A percentile compares a stretch with the other conserved stretches of the same genome.
These are phyloP conservation scores for Phasianus colchicus DNA, from an alignment of 2,113 vertebrate genomes.

Conservation along the genomic window DNA sequence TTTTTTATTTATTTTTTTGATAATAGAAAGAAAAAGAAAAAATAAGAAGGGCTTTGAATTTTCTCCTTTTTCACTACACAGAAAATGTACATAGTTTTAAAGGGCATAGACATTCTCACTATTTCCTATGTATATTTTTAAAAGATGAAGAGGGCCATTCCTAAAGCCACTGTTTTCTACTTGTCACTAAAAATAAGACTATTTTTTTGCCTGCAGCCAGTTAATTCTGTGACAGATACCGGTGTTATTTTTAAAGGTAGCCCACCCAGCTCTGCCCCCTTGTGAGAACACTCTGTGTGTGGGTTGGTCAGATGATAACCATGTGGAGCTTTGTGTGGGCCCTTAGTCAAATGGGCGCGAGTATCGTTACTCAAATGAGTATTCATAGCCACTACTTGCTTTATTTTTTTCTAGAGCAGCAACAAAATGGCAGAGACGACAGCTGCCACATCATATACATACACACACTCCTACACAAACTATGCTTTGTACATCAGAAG, in stretches of 20 bases:
- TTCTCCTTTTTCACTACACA: background rate
- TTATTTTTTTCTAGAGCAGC: slow-evolving; percentile 80
- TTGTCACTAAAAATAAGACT: slow-evolving; percentile 17
- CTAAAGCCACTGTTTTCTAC: background rate
- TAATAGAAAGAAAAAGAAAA: background rate
- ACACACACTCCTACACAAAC: slow-evolving; percentile 86
- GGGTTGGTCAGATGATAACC: slow-evolving; percentile 65
- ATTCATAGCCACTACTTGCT: slow-evolving; percentile 82
- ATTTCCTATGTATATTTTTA: slow-evolving; percentile 15
- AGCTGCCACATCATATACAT: slow-evolving; percentile 85
- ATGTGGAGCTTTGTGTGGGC: slow-evolving; percentile 49
- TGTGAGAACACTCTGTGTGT: slow-evolving; percentile 34
- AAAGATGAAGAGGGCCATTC: slow-evolving; percentile 21
- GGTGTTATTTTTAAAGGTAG: slow-evolving; percentile 49
- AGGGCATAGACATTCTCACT: background rate
- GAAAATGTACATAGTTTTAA: background rate
- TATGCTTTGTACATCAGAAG: slow-evolving; percentile 86
- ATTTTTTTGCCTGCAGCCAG: slow-evolving; percentile 14
- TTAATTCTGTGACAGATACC: slow-evolving; percentile 46
- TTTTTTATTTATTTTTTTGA: background rate
- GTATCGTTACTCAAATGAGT: slow-evolving; percentile 80
- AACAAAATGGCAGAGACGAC: slow-evolving; percentile 87
- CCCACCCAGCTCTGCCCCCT: slow-evolving; percentile 38
- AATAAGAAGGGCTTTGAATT: background rate
- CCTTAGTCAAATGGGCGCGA: slow-evolving; percentile 74